A percentile compares a stretch with the other conserved stretches of the same genome.
These are phyloP conservation scores for Sminthurinus aureus DNA, from an alignment of 2,888 invertebrate species.

Conservation along the genomic window DNA sequence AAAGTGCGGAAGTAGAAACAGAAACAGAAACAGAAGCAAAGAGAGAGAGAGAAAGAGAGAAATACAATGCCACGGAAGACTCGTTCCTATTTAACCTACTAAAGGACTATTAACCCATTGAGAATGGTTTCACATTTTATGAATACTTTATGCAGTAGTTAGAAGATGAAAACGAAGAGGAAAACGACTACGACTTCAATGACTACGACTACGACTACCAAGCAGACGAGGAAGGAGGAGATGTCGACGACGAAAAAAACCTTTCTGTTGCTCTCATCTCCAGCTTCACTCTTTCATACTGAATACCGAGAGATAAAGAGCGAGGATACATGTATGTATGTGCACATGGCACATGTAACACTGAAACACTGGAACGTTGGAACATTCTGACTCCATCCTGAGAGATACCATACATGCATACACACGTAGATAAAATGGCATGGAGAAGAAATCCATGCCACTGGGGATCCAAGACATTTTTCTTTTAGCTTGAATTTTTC, in stretches of 20 bases:
- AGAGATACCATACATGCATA: no score
- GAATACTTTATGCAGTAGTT: conserved; percentile 31
- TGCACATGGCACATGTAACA: no score
- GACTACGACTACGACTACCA: no score
- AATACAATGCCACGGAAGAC: not conserved
- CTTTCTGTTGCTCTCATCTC: not conserved
- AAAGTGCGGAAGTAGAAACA: not conserved
- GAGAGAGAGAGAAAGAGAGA: no score
- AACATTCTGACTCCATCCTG: no score
- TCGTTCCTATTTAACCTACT: conserved; percentile 24
- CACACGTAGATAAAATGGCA: not conserved
- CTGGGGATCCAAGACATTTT: conserved; percentile 10
- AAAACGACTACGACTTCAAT: no score
- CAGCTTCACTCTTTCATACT: not conserved
- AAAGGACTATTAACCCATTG: conserved; percentile 36
- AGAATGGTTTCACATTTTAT: conserved; percentile 21
- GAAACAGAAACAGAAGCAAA: no score
- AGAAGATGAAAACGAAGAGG: not conserved
- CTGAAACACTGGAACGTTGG: no score
- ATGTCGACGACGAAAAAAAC: not conserved
- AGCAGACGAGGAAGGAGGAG: no score
- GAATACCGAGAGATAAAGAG: not conserved
- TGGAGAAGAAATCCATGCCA: conserved; percentile 10
- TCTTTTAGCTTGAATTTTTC: conserved; percentile 11
- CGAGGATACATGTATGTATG: not conserved